Percentiles rank a stretch among this genome's conserved stretches.
Evolutionary conservation across 2,113 vertebrate species (phyloP).

Genomic region (Atlantisia rogersi): DNA sequence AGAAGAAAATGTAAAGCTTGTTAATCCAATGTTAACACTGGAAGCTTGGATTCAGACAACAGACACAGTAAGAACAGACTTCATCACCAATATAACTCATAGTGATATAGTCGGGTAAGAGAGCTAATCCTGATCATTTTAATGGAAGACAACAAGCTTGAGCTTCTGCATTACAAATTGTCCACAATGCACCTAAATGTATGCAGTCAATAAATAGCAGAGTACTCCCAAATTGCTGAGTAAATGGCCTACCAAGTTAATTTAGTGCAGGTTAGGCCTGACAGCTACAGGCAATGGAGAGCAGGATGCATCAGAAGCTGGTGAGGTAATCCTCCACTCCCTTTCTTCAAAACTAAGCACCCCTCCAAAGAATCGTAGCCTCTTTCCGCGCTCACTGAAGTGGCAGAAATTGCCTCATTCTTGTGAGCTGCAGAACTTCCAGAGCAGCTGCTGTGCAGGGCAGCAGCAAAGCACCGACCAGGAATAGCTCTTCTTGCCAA

Average conservation of each 20-base stretch:
- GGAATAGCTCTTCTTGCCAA: neutral
- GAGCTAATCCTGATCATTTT: neutral
- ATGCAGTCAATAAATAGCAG: neutral
- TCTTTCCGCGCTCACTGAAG: neutral
- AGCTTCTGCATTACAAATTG: neutral
- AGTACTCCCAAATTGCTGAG: neutral
- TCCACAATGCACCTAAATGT: neutral
- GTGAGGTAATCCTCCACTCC: neutral
- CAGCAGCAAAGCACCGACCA: neutral
- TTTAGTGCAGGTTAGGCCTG: neutral
- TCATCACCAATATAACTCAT: neutral
- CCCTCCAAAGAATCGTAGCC: neutral
- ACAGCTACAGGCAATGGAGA: neutral
- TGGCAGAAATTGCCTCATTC: neutral
- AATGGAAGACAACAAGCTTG: neutral
- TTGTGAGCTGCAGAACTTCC: neutral
- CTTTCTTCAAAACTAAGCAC: neutral
- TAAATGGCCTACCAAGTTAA: neutral
- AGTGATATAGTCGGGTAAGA: neutral
- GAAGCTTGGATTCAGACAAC: slow-evolving; percentile 10
- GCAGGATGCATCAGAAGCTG: neutral
- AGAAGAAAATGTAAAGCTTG: slow-evolving; percentile 50
- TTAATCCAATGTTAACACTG: slow-evolving; percentile 32
- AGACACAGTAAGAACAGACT: neutral
- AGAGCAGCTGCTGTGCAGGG: neutral